phyloP scores from a whole-genome alignment of 2,888 invertebrate species.

The Sialis lutaria region DNA sequence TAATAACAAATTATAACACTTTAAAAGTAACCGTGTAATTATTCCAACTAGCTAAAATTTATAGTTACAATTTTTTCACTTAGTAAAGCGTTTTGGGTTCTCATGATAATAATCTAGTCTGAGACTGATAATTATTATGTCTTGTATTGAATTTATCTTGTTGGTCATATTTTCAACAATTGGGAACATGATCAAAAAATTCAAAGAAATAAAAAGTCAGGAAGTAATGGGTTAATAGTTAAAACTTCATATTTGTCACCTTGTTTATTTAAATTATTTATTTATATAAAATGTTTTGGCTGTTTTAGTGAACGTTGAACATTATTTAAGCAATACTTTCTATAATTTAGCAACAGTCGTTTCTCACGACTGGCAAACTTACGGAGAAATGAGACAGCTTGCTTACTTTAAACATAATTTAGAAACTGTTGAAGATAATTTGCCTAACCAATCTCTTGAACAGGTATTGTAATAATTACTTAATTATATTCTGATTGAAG shows the following conservation, averaged over 20 bases:
- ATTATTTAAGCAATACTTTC: constrained; percentile 85
- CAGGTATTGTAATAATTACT: constrained; percentile 33
- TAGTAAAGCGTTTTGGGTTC: no score
- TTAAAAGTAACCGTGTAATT: no score
- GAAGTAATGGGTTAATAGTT: neutral
- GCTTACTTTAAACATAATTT: constrained; percentile 71
- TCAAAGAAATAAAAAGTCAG: no score
- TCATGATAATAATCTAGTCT: no score
- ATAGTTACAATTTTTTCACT: no score
- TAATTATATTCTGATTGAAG: neutral
- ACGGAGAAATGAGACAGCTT: constrained; percentile 89
- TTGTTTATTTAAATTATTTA: constrained; percentile 12
- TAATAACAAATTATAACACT: no score
- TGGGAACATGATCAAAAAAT: no score
- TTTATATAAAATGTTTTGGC: constrained; percentile 1
- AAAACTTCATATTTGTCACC: constrained; percentile 11
- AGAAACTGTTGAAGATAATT: constrained; percentile 72
- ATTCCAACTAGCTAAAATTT: no score
- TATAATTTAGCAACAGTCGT: constrained; percentile 96
- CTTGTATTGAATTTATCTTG: no score
- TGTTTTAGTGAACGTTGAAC: constrained; percentile 43
- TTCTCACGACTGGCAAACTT: constrained; percentile 93
- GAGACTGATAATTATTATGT: no score
- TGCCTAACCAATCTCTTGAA: constrained; percentile 92
- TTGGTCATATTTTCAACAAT: no score